Evolutionary conservation across 2,888 invertebrate species (phyloP).

Genomic region (Thyatira batis): DNA sequence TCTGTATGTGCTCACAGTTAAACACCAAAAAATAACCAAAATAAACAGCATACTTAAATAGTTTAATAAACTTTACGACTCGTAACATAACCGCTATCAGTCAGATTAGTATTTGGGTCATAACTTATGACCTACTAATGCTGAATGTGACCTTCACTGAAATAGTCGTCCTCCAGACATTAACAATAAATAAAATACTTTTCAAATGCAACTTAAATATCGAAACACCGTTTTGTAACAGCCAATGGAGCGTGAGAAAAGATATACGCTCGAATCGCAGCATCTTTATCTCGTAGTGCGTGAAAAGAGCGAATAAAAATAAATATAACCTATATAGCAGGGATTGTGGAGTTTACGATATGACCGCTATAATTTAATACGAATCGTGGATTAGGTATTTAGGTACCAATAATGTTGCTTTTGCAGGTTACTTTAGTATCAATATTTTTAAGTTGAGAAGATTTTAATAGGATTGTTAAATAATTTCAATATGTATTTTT

Average conservation of each 20-base stretch:
- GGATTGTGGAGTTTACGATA: conserved; percentile 68
- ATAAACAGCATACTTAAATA: too few relatives aligned
- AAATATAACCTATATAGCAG: conserved; percentile 63
- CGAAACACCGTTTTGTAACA: not conserved
- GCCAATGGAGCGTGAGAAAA: not conserved
- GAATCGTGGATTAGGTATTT: conserved; percentile 64
- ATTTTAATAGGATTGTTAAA: too few relatives aligned
- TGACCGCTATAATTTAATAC: conserved; percentile 71
- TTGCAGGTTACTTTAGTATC: conserved; percentile 5
- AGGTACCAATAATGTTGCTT: conserved; percentile 35
- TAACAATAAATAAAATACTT: not conserved
- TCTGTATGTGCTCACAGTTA: too few relatives aligned
- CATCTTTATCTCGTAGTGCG: conserved; percentile 39
- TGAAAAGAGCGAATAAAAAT: conserved; percentile 64
- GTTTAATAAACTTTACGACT: too few relatives aligned
- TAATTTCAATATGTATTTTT: too few relatives aligned
- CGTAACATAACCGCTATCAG: too few relatives aligned
- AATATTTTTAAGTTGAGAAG: not conserved
- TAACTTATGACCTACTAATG: not conserved
- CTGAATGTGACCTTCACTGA: too few relatives aligned
- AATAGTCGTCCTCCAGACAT: too few relatives aligned
- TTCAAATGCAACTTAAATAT: not conserved
- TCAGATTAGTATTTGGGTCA: too few relatives aligned
- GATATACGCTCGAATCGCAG: conserved; percentile 7
- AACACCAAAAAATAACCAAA: too few relatives aligned